Evolutionary conservation across 2,797 vertebrate species (phyloP).

Genomic region (Helarctos malayanus): DNA sequence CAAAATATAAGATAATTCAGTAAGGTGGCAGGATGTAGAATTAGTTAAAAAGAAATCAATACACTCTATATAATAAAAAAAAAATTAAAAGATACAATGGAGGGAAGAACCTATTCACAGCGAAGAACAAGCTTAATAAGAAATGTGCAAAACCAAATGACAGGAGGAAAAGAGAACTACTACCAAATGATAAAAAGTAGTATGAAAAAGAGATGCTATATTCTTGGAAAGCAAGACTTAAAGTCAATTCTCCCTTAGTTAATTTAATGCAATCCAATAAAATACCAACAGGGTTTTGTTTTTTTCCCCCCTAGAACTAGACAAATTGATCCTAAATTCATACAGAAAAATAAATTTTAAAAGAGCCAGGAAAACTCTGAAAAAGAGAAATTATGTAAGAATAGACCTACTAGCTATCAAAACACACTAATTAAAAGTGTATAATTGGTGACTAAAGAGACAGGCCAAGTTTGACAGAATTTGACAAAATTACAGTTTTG

Average conservation of each 20-base stretch:
- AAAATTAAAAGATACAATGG: neutral
- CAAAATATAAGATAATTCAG: slow-evolving; percentile 11
- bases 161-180: neutral
- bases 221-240: neutral
- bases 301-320: slow-evolving; percentile 3
- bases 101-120: neutral
- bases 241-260: neutral
- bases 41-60: slow-evolving; percentile 23
- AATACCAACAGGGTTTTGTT: neutral
- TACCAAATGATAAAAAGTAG: neutral
- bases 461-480: neutral
- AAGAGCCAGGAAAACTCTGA: slow-evolving; percentile 12
- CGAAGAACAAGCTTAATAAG: neutral
- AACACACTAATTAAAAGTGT: neutral
- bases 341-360: neutral
- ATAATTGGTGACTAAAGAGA: neutral
- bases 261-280: slow-evolving; percentile 20
- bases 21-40: neutral
- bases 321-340: neutral
- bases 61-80: neutral
- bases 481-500: neutral
- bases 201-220: neutral
- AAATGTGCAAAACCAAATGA: neutral
- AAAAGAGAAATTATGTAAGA: neutral
- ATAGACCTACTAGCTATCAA: neutral